These are phyloP conservation scores for Mya arenaria DNA, from an alignment of 1,140 invertebrate species.

Conservation along the genomic window DNA sequence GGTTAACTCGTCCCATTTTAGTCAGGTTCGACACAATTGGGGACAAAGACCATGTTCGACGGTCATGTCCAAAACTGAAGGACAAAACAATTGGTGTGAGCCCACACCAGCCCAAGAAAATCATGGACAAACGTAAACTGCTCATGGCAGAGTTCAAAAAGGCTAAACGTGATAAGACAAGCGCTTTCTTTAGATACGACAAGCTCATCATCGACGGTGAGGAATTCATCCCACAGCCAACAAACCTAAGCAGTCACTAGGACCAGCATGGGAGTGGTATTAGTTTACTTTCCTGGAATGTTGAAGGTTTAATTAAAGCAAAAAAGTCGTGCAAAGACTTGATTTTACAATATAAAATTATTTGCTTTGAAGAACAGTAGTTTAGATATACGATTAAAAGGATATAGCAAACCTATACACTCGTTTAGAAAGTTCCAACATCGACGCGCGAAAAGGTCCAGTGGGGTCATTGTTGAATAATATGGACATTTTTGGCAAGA, in stretches of 20 bases:
- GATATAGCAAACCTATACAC: background rate
- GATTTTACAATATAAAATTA: background rate
- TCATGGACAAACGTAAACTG: too few relatives aligned
- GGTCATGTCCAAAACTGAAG: too few relatives aligned
- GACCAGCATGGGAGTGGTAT: constrained; percentile 54
- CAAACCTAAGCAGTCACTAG: background rate
- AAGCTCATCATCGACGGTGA: background rate
- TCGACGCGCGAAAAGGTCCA: constrained; percentile 11
- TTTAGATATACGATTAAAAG: background rate
- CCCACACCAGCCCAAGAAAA: too few relatives aligned
- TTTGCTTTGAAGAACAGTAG: background rate
- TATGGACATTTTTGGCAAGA: too few relatives aligned
- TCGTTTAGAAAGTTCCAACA: background rate
- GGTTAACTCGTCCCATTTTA: too few relatives aligned
- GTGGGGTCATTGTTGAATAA: constrained; percentile 2
- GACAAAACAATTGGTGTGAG: too few relatives aligned
- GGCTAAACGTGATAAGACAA: too few relatives aligned
- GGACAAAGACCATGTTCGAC: too few relatives aligned
- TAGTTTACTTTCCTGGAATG: background rate
- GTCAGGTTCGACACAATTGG: too few relatives aligned
- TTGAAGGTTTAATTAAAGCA: background rate
- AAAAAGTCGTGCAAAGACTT: background rate
- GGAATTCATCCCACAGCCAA: too few relatives aligned
- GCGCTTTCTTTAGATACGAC: background rate
- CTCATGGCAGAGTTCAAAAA: too few relatives aligned